Evolutionary conservation across 1,140 invertebrate species (phyloP).

Genomic region (Vollenhovia emeryi): DNA sequence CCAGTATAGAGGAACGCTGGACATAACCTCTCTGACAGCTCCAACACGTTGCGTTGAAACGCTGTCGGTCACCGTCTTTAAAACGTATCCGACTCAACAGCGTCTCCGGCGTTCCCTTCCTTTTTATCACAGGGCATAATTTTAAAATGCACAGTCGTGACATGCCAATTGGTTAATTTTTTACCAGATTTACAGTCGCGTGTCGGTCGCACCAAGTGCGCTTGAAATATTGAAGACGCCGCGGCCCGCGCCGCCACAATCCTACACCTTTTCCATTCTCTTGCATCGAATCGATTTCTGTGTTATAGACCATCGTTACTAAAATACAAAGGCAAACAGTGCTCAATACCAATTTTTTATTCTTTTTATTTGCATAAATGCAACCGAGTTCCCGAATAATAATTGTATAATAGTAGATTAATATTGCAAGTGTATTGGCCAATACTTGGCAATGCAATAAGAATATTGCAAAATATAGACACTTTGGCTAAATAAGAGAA

Average conservation of each 20-base stretch:
- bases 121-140: slow-evolving; percentile 46
- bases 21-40: slow-evolving; percentile 69
- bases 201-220: background rate
- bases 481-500: too few relatives aligned
- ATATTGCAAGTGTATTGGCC: too few relatives aligned
- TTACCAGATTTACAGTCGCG: background rate
- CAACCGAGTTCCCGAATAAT: background rate
- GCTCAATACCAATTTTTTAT: too few relatives aligned
- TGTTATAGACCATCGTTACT: background rate
- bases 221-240: too few relatives aligned
- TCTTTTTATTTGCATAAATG: background rate
- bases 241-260: too few relatives aligned
- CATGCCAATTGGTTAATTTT: slow-evolving; percentile 60
- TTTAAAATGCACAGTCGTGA: slow-evolving; percentile 65
- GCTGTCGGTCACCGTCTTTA: background rate
- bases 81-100: slow-evolving; percentile 30
- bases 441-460: too few relatives aligned
- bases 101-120: background rate
- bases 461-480: too few relatives aligned
- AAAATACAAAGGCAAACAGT: background rate
- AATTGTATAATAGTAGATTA: background rate
- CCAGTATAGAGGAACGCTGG: background rate
- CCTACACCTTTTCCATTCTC: too few relatives aligned
- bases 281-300: background rate
- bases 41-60: background rate